A percentile compares a stretch with the other conserved stretches of the same genome.
Evolutionary conservation across 53 echinoderm and acorn worm genomes (phyloP).

Genomic region (Mesocentrotus franciscanus): DNA sequence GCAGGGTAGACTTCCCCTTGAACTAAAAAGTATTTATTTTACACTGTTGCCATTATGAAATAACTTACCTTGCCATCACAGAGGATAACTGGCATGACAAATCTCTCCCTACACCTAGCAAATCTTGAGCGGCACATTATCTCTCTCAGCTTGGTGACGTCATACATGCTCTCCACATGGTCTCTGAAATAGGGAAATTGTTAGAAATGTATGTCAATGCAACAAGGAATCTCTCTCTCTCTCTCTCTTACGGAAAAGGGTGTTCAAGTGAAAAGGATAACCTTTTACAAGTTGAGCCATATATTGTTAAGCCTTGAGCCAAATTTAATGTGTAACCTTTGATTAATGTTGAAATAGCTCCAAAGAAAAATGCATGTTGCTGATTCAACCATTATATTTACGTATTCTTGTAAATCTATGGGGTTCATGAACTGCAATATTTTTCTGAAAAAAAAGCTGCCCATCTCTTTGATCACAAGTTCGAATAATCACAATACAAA

Average conservation of each 20-base stretch:
- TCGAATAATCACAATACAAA: too few relatives aligned
- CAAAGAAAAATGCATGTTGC: too few relatives aligned
- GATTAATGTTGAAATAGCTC: too few relatives aligned
- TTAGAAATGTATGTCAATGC: neutral
- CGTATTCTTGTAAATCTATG: too few relatives aligned
- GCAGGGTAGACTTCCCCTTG: neutral
- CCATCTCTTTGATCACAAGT: too few relatives aligned
- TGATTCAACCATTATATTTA: too few relatives aligned
- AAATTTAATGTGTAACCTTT: too few relatives aligned
- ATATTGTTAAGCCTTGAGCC: neutral
- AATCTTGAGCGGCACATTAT: conserved; percentile 89
- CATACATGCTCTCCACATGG: conserved; percentile 84
- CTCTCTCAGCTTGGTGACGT: conserved; percentile 86
- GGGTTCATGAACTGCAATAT: too few relatives aligned
- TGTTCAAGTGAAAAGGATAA: neutral
- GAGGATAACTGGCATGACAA: conserved; percentile 94
- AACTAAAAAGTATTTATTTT: neutral
- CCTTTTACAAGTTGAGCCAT: neutral
- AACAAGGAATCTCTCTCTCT: neutral
- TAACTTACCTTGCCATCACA: conserved; percentile 91
- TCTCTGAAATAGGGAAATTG: conserved; percentile 51
- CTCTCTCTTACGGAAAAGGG: neutral
- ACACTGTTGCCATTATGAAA: neutral
- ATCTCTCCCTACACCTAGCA: conserved; percentile 91
- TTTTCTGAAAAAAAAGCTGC: too few relatives aligned